These are phyloP conservation scores for Peromyscus maniculatus DNA, from an alignment of 2,113 vertebrate genomes.

Conservation along the genomic window DNA sequence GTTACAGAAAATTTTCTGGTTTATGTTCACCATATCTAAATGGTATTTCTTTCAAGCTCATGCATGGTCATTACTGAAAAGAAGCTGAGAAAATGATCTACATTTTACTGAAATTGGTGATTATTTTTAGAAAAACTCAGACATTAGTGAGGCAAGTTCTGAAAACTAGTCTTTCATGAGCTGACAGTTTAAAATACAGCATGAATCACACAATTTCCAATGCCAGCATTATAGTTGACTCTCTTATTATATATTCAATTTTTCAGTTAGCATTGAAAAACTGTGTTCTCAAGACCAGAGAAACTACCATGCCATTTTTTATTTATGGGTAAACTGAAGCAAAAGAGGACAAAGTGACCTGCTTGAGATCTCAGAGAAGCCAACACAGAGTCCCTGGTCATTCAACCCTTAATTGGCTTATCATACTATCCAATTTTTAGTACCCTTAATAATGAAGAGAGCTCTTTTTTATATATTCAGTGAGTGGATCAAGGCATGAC, in stretches of 20 bases:
- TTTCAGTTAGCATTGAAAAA: constrained; percentile 10
- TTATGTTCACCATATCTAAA: constrained; percentile 73
- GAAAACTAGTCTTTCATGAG: constrained; percentile 74
- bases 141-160: constrained; percentile 66
- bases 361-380: background rate
- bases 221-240: constrained; percentile 28
- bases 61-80: constrained; percentile 74
- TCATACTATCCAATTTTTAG: background rate
- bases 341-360: background rate
- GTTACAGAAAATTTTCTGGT: constrained; percentile 36
- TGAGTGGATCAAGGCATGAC: constrained; percentile 14
- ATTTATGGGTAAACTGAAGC: constrained; percentile 14
- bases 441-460: background rate
- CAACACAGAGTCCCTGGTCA: background rate
- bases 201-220: constrained; percentile 53
- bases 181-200: constrained; percentile 70
- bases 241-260: constrained; percentile 18
- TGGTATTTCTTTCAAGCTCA: constrained; percentile 65
- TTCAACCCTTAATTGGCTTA: background rate
- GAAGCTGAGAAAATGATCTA: constrained; percentile 72
- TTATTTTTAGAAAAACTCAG: constrained; percentile 78
- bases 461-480: background rate
- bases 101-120: constrained; percentile 72
- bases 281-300: background rate
- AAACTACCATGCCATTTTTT: background rate